Percentiles rank a stretch among this genome's conserved stretches.
Evolutionary conservation across 2,888 invertebrate species (phyloP).

Genomic region (Chrysina gloriosa): DNA sequence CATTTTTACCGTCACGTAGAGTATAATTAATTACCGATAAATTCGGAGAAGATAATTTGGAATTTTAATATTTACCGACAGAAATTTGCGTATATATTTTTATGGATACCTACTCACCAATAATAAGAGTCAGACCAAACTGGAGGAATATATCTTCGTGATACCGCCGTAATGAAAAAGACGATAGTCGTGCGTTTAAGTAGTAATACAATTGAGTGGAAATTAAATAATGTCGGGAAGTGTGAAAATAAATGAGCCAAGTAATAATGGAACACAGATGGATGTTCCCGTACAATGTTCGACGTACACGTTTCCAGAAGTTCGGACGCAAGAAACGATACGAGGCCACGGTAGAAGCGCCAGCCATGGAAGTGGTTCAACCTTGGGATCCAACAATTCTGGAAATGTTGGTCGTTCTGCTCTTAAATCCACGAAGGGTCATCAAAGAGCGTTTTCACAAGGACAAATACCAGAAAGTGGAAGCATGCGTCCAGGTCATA

Average conservation of each 20-base stretch:
- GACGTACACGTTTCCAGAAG: constrained; percentile 64
- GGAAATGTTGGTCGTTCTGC: constrained; percentile 69
- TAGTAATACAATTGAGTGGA: not conserved
- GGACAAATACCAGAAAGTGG: constrained; percentile 80
- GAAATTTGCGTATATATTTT: constrained; percentile 9
- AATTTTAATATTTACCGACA: constrained; percentile 4
- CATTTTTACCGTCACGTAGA: constrained; percentile 15
- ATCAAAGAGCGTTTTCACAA: constrained; percentile 88
- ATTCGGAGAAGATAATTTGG: not conserved
- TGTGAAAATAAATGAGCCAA: constrained; percentile 43
- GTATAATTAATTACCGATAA: constrained; percentile 19
- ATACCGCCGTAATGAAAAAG: constrained; percentile 31
- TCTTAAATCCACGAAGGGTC: constrained; percentile 78
- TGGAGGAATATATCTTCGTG: not conserved
- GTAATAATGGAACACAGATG: constrained; percentile 47
- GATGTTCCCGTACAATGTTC: constrained; percentile 56
- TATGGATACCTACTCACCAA: not conserved
- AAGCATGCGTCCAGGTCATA: constrained; percentile 74
- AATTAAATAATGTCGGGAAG: constrained; percentile 41
- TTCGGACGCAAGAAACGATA: constrained; percentile 53
- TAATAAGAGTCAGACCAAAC: too few relatives aligned
- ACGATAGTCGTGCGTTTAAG: constrained; percentile 2
- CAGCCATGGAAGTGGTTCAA: constrained; percentile 83
- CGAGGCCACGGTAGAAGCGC: constrained; percentile 82
- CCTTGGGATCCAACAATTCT: constrained; percentile 65